Base-by-base conservation (phyloP, 2,797 vertebrate genomes). In the Rhinophrynus dorsalis region DNA sequence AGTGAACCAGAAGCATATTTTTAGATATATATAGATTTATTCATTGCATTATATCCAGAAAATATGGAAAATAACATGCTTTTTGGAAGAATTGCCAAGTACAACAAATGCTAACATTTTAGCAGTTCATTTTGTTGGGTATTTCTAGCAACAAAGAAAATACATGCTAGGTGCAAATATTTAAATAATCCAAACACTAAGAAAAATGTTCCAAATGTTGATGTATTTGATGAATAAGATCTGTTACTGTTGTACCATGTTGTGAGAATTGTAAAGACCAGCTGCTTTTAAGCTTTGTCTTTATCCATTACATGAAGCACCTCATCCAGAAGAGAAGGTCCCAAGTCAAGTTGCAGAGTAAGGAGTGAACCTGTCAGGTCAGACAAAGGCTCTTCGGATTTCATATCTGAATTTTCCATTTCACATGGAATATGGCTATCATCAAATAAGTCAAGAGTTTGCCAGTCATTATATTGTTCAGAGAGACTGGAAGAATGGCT, bases 301-400 rank as follows among this genome's bases (percentile, higher is more conserved):
- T 93, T 95, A 82, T 98, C 95, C 97, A 99, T 99, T 78, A 98
- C 96, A 78, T 98, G 95, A 72, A 99, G 94, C 62, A 99, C 95
- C 40, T 99, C 97, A 74, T 99, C 96, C 87, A 99, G 80, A 87
- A 99, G 96, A 59, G 97, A 99, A 67, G 97, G 97, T 45, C 97
- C 97, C 64, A 99, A 87, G 78, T 99, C 97, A 1, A 99, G 92
- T 74, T 99, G 93, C 17, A 99, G 90, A 1, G 97, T 97, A 48
- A 99, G 92, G 45, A 99, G 85, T 9, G 96, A 98, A 47, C 93
- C 94, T 0, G 91, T 88, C 74, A 96, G 88, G 76, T 96, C 93
- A 51, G 90, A 79, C 50, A 99, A 90, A 50, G 95, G 95, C 61
- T 95, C 93, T 79, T 92, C 91, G 0, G 94, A 94, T 15, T 86